A percentile compares a stretch with the other conserved stretches of the same genome.
Conservation (phyloP, 2,888 invertebrate species). For the Pasiphila rectangulata region DNA sequence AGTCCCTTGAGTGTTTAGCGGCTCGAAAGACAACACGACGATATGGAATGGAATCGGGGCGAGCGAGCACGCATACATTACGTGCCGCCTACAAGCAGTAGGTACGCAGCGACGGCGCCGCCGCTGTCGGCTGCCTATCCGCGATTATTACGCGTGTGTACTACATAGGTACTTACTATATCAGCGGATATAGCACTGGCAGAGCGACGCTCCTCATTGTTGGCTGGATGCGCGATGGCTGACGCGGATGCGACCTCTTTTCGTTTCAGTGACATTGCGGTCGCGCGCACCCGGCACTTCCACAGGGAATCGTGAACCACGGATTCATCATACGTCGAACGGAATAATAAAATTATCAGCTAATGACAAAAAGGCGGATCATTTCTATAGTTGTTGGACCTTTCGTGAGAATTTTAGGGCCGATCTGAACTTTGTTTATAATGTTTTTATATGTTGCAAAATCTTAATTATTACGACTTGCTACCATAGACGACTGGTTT, state of each 20-base stretch:
- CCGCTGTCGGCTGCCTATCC: constrained; percentile 52
- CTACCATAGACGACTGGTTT: too few species aligned
- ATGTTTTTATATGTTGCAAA: too few species aligned
- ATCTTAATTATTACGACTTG: too few species aligned
- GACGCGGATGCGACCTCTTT: constrained; percentile 74
- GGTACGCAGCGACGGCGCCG: constrained; percentile 26
- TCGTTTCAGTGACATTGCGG: constrained; percentile 67
- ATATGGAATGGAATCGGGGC: constrained; percentile 51
- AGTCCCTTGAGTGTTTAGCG: constrained; percentile 42
- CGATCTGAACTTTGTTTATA: too few species aligned
- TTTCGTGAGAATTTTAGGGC: too few species aligned
- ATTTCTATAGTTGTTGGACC: not conserved
- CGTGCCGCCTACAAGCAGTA: constrained; percentile 65
- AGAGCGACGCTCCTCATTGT: constrained; percentile 53
- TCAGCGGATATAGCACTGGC: constrained; percentile 54
- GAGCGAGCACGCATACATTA: constrained; percentile 68
- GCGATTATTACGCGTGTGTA: constrained; percentile 52
- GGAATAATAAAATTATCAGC: not conserved
- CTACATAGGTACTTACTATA: constrained; percentile 56
- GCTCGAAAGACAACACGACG: constrained; percentile 54
- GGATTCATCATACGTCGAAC: not conserved
- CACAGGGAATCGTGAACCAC: constrained; percentile 36
- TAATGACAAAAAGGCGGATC: not conserved
- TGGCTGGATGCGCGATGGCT: constrained; percentile 58
- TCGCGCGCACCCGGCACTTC: constrained; percentile 37